These are phyloP conservation scores for Dendrolimus pini DNA, from an alignment of 2,888 invertebrate genomes.

Conservation along the genomic window DNA sequence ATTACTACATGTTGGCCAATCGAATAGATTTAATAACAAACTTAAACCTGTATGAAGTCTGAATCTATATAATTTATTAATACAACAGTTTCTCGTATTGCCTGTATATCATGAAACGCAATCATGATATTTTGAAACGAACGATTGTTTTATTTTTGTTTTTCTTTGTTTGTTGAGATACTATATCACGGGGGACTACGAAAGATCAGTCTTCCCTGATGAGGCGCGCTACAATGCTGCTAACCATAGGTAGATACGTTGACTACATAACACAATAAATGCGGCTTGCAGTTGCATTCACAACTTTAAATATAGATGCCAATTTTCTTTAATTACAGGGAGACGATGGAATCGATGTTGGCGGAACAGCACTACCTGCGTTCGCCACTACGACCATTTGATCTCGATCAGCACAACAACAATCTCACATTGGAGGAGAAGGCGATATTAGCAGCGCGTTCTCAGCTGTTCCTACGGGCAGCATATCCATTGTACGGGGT, in stretches of 20 bases:
- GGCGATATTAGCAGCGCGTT: slow-evolving; percentile 85
- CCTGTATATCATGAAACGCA: background rate
- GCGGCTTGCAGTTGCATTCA: background rate
- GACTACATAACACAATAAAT: background rate
- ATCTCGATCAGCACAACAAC: slow-evolving; percentile 82
- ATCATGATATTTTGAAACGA: slow-evolving; percentile 19
- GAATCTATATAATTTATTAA: slow-evolving; percentile 35
- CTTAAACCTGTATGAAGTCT: slow-evolving; percentile 25
- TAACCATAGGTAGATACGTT: slow-evolving; percentile 67
- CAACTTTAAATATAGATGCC: slow-evolving; percentile 12
- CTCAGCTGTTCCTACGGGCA: slow-evolving; percentile 83
- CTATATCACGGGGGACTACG: slow-evolving; percentile 75
- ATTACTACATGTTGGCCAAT: slow-evolving; percentile 40
- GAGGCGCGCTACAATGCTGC: slow-evolving; percentile 71
- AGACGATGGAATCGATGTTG: slow-evolving; percentile 93
- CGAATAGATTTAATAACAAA: slow-evolving; percentile 39
- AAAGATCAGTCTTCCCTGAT: slow-evolving; percentile 70
- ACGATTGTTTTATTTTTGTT: slow-evolving; percentile 58
- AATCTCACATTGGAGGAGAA: slow-evolving; percentile 86
- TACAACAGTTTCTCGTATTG: slow-evolving; percentile 13
- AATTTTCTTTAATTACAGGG: slow-evolving; percentile 75
- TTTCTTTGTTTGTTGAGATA: slow-evolving; percentile 73
- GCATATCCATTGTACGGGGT: slow-evolving; percentile 78
- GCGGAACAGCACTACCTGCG: slow-evolving; percentile 90
- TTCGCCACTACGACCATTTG: slow-evolving; percentile 85